These are phyloP conservation scores for Seira musarum DNA, from an alignment of 2,888 invertebrate species.

Conservation along the genomic window DNA sequence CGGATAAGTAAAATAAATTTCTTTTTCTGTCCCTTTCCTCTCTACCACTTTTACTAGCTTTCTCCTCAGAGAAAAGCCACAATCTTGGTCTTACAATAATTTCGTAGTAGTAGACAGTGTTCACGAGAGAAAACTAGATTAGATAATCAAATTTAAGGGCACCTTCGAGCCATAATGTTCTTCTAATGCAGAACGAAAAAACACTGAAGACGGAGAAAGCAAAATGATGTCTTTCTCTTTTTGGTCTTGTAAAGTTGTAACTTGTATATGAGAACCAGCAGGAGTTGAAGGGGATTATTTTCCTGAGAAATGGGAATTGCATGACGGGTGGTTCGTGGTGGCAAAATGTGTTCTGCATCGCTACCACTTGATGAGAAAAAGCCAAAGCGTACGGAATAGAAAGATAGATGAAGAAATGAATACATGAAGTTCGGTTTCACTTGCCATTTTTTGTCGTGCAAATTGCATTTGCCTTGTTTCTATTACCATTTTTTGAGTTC, in stretches of 20 bases:
- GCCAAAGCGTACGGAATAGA: too few relatives aligned
- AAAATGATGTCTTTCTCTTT: neutral
- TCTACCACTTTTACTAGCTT: conserved; percentile 1
- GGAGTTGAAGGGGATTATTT: neutral
- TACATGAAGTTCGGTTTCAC: too few relatives aligned
- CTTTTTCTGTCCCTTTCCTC: neutral
- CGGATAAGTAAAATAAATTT: conserved; percentile 1
- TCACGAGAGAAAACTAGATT: neutral
- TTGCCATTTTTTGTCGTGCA: too few relatives aligned
- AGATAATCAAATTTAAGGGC: conserved; percentile 9
- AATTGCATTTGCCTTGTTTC: too few relatives aligned
- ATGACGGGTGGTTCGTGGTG: neutral
- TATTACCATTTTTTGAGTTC: too few relatives aligned
- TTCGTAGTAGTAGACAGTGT: neutral
- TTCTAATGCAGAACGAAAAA: neutral
- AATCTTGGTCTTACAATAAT: neutral
- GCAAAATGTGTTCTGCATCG: neutral
- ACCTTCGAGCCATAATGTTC: neutral
- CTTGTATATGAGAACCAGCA: conserved; percentile 7
- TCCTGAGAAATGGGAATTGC: neutral
- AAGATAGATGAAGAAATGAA: too few relatives aligned
- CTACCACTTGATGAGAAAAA: neutral
- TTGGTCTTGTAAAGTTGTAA: neutral
- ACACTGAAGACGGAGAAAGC: neutral
- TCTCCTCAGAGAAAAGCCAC: conserved; percentile 11